These are phyloP conservation scores for Aurelia sp. DNA, from an alignment of 30 jellyfish, hydroid and myxozoan genomes.

Conservation along the genomic window DNA sequence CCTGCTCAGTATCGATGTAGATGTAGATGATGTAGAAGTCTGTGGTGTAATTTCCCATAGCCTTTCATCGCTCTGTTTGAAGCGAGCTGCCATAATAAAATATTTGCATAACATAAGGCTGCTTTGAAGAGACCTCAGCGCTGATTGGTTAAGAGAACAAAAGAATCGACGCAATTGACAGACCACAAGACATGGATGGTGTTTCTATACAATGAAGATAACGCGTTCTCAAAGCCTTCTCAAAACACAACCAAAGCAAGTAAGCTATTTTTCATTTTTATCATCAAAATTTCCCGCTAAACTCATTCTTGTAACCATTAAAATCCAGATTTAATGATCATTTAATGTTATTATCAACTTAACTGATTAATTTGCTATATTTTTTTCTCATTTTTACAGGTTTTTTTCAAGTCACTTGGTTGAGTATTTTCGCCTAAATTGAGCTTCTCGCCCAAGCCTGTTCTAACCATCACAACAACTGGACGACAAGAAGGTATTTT, in stretches of 20 bases:
- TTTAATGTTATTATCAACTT: background rate
- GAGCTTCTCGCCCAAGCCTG: slow-evolving; percentile 5
- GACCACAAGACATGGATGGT: slow-evolving; percentile 92
- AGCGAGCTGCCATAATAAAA: slow-evolving; percentile 31
- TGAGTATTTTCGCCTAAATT: slow-evolving; percentile 16
- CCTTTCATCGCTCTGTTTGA: slow-evolving; percentile 43
- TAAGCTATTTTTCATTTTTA: slow-evolving; percentile 28
- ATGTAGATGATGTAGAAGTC: too few species aligned
- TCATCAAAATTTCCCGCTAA: background rate
- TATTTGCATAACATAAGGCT: slow-evolving; percentile 73
- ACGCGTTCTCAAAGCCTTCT: slow-evolving; percentile 45
- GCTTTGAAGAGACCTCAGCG: slow-evolving; percentile 4
- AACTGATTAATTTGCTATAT: background rate
- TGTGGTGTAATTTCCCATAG: background rate
- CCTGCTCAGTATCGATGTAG: too few species aligned
- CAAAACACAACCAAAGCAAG: slow-evolving; percentile 56
- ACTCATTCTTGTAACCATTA: background rate
- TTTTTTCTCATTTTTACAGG: slow-evolving; percentile 46
- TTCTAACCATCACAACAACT: too few species aligned
- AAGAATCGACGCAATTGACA: slow-evolving; percentile 79
- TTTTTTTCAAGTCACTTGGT: slow-evolving; percentile 7
- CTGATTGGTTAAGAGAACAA: slow-evolving; percentile 80
- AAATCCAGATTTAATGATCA: background rate
- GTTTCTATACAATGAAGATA: slow-evolving; percentile 57
- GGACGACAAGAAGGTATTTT: slow-evolving; percentile 7